A percentile compares a stretch with the other conserved stretches of the same genome.
Conservation (phyloP, 2,888 invertebrate genomes). For the Lithophane semibrunnea region DNA sequence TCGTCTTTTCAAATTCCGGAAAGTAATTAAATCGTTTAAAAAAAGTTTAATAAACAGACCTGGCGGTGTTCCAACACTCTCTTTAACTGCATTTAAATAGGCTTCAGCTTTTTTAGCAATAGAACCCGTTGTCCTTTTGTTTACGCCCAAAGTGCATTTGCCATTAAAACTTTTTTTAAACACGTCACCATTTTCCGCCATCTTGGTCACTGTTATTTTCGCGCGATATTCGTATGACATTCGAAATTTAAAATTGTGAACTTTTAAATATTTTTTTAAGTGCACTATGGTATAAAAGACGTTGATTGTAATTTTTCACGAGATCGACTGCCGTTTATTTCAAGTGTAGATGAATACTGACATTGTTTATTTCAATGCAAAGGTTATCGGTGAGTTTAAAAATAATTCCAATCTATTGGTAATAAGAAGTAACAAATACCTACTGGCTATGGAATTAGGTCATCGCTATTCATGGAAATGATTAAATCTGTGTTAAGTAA, state of each 20-base stretch:
- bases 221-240: slow-evolving; percentile 81
- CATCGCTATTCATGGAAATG: slow-evolving; percentile 68
- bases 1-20: neutral
- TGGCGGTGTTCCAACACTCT: slow-evolving; percentile 75
- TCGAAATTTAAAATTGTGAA: slow-evolving; percentile 53
- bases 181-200: slow-evolving; percentile 80
- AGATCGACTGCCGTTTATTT: slow-evolving; percentile 62
- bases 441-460: slow-evolving; percentile 65
- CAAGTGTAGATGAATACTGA: slow-evolving; percentile 43
- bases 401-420: slow-evolving; percentile 62
- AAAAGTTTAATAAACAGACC: slow-evolving; percentile 57
- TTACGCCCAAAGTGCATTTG: slow-evolving; percentile 78
- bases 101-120: slow-evolving; percentile 84
- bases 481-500: slow-evolving; percentile 28
- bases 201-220: slow-evolving; percentile 79
- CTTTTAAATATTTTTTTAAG: slow-evolving; percentile 28
- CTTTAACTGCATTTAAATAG: slow-evolving; percentile 83
- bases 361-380: slow-evolving; percentile 67
- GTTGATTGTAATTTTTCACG: slow-evolving; percentile 70
- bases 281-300: slow-evolving; percentile 41
- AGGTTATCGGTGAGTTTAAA: slow-evolving; percentile 76
- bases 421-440: slow-evolving; percentile 30
- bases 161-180: slow-evolving; percentile 80
- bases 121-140: slow-evolving; percentile 75
- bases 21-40: neutral